Evolutionary conservation across 2,113 vertebrate genomes (phyloP), one percentile per base, ranked within the genome.

Genomic region (Actenoides hombroni): DNA sequence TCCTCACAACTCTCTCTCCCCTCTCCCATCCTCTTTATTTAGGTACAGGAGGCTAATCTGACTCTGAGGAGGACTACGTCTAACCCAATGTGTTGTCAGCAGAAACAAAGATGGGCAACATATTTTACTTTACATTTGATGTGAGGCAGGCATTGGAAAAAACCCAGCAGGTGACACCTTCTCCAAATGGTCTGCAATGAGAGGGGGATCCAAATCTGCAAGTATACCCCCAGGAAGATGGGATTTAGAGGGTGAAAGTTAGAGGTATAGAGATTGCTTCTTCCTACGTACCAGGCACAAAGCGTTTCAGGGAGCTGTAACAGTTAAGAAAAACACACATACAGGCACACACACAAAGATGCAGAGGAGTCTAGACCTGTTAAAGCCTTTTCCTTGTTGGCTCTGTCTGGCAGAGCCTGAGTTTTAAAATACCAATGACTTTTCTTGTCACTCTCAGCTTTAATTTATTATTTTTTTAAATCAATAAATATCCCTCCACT

Each of bases 401-500:
- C 15, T 53, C 35, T 82, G 33, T 84, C 90, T 94, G 83, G 74
- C 63, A 94, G 74, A 93, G 65, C 16, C 46, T 71, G 60, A 81
- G 26, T 81, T 95, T 89, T 83, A 76, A 95, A 95, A 93, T 61
- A 88, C 73, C 88, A 69, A 8, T 96, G 91, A 70, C 53, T 96
- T 95, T 88, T 88, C 88, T 65, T 96, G 90, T 95, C 94, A 88
- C 70, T 92, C 53, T 89, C 86, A 69, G 83, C 54, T 94, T 93
- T 78, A 89, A 94, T 90, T 96, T 87, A 75, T 89, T 89, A 56
- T 82, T 84, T 78, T 83, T 88, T 69, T 1, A 64, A 93, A 93
- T 87, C 83, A 94, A 92, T 96, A 95, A 96, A 96, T 94, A 94
- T 82, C 54, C 83, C 48, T 81, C 33, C 92, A 93, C 73, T 92